Evolutionary conservation across 2,113 vertebrate genomes (phyloP).

Genomic region (Poecile atricapillus): DNA sequence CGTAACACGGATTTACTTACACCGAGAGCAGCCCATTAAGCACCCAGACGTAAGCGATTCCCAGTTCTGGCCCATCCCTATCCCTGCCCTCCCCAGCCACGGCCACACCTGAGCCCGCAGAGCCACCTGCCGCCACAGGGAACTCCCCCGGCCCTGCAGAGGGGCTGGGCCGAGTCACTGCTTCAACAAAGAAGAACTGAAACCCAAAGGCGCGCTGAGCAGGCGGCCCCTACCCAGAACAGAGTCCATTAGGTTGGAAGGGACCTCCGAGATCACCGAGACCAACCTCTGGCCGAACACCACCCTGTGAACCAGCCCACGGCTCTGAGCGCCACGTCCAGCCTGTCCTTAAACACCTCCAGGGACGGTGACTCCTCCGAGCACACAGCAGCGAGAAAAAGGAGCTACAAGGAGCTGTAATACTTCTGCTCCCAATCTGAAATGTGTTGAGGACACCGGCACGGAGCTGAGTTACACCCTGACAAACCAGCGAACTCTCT

Average conservation of each 20-base stretch:
- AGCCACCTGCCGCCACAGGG: background rate
- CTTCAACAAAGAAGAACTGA: background rate
- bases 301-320: accelerated
- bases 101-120: background rate
- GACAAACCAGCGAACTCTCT: background rate
- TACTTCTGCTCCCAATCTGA: accelerated
- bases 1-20: background rate
- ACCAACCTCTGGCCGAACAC: accelerated
- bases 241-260: accelerated
- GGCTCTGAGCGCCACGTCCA: background rate
- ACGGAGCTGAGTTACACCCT: accelerated
- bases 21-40: background rate
- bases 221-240: background rate
- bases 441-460: background rate
- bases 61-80: accelerated
- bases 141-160: background rate
- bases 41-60: accelerated
- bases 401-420: background rate
- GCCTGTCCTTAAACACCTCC: accelerated
- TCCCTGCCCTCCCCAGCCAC: background rate
- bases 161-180: accelerated
- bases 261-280: background rate
- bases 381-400: background rate
- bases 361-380: background rate
- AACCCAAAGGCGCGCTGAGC: background rate